These are phyloP conservation scores for Saxicola maurus DNA, from an alignment of 2,797 vertebrate species.

Conservation along the genomic window DNA sequence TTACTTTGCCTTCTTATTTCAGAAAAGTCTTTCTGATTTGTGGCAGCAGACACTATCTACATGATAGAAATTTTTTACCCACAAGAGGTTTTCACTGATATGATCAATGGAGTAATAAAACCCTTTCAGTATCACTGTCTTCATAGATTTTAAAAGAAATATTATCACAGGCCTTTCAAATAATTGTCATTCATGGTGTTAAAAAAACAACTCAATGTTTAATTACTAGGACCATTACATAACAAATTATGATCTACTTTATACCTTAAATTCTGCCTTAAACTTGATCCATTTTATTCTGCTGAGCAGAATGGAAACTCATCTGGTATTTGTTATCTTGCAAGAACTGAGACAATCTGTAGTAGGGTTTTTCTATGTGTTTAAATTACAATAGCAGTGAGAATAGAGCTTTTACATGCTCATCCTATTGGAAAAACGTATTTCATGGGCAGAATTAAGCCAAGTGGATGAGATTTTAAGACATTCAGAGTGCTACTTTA, in stretches of 20 bases:
- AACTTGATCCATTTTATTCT: neutral
- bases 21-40: conserved; percentile 27
- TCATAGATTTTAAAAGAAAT: neutral
- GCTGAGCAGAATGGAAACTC: conserved; percentile 8
- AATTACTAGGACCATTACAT: neutral
- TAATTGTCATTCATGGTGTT: neutral
- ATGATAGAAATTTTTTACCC: neutral
- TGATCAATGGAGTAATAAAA: neutral
- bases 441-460: neutral
- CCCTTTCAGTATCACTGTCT: neutral
- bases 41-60: neutral
- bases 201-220: neutral
- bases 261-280: neutral
- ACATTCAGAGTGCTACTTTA: neutral
- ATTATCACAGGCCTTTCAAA: neutral
- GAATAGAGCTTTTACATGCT: neutral
- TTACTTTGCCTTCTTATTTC: conserved; percentile 68
- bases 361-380: neutral
- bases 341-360: neutral
- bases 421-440: neutral
- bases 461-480: neutral
- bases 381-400: neutral
- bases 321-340: neutral
- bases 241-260: neutral
- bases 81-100: neutral